These are phyloP conservation scores for Protonemura montana DNA, from an alignment of 2,888 invertebrate species.

Conservation along the genomic window DNA sequence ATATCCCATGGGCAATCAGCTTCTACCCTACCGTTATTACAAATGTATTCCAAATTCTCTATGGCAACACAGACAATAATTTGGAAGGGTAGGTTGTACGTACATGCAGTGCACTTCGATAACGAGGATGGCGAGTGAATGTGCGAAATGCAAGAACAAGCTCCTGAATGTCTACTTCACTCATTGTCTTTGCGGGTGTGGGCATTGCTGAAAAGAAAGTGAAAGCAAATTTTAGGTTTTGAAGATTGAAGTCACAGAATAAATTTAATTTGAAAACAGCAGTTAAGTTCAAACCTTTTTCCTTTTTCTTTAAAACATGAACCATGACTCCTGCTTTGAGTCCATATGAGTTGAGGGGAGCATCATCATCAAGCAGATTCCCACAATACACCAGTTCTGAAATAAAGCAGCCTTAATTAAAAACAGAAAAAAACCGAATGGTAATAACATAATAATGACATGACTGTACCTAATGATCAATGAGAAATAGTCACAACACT, in stretches of 20 bases:
- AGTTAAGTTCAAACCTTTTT: conserved; percentile 51
- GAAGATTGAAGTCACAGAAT: no score
- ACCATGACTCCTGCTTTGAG: conserved; percentile 64
- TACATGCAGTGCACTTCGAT: conserved; percentile 73
- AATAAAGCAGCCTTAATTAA: conserved; percentile 48
- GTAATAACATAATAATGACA: no score
- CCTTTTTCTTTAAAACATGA: conserved; percentile 62
- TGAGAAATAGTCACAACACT: no score
- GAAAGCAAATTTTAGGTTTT: no score
- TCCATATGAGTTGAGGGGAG: conserved; percentile 70
- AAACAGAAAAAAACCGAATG: no score
- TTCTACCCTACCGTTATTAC: no score
- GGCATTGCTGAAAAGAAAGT: conserved; percentile 54
- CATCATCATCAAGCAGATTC: conserved; percentile 70
- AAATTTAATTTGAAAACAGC: conserved; percentile 21
- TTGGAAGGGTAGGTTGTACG: no score
- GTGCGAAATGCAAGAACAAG: conserved; percentile 70
- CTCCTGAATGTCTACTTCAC: conserved; percentile 69
- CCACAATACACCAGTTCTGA: conserved; percentile 78
- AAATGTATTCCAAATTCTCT: no score
- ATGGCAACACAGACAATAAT: no score
- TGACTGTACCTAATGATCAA: no score
- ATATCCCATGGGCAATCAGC: no score
- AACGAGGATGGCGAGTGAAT: conserved; percentile 67
- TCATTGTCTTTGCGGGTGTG: conserved; percentile 61